Evolutionary conservation across 2,888 invertebrate genomes (phyloP).

Genomic region (Cacoxenus indagator): DNA sequence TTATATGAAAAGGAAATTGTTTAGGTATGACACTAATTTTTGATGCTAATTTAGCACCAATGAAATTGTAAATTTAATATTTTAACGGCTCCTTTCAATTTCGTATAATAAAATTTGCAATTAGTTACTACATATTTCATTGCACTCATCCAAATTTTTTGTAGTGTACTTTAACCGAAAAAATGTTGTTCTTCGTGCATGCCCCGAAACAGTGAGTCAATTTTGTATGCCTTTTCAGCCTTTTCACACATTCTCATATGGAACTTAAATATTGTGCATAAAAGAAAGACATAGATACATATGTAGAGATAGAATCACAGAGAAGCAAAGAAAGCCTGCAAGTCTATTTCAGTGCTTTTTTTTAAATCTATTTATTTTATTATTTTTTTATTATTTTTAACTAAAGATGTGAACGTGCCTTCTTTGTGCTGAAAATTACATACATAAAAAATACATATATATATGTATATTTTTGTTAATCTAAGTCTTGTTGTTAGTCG

Average conservation of each 20-base stretch:
- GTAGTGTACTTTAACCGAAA: neutral
- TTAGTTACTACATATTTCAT: too few species aligned
- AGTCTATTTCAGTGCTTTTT: conserved; percentile 16
- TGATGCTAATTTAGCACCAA: too few species aligned
- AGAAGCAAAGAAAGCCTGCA: neutral
- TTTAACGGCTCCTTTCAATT: too few species aligned
- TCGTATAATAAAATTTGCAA: too few species aligned
- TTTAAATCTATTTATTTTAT: neutral
- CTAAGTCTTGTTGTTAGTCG: neutral
- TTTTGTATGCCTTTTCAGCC: conserved; percentile 9
- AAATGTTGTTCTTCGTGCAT: neutral
- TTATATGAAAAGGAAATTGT: too few species aligned
- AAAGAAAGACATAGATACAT: neutral
- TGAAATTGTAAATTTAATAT: too few species aligned
- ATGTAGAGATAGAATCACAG: neutral
- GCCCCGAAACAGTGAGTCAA: conserved; percentile 7
- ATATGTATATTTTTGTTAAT: neutral
- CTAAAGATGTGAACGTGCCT: conserved; percentile 8
- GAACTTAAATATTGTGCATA: neutral
- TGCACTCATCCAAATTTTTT: neutral
- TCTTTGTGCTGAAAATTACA: conserved; percentile 2
- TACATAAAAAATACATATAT: neutral
- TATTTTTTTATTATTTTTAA: neutral
- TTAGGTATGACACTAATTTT: too few species aligned
- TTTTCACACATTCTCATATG: neutral